A percentile compares a stretch with the other conserved stretches of the same genome.
Evolutionary conservation across 2,113 vertebrate genomes (phyloP).

Genomic region (Seriola rivoliana): DNA sequence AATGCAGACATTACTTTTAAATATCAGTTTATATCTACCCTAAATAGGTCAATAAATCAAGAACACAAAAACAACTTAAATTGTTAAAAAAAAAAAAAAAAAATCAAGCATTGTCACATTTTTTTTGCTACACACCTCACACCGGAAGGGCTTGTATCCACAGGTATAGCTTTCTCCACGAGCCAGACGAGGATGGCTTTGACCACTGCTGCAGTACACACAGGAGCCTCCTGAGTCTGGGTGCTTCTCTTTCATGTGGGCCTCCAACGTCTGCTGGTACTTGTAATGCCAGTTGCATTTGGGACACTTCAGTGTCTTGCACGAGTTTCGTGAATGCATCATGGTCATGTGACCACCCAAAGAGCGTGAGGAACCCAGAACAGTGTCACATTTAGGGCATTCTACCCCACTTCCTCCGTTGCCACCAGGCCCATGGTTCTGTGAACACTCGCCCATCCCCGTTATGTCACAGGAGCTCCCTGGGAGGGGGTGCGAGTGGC

Average conservation of each 20-base stretch:
- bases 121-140: constrained; percentile 83
- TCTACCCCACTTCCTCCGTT: constrained; percentile 92
- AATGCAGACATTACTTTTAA: neutral
- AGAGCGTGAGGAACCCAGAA: constrained; percentile 97
- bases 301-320: constrained; percentile 99
- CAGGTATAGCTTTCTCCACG: constrained; percentile 99
- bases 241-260: constrained; percentile 99
- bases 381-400: constrained; percentile 98
- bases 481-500: constrained; percentile 86
- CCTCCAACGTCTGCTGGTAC: constrained; percentile 99
- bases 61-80: neutral
- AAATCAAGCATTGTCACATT: neutral
- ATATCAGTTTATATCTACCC: neutral
- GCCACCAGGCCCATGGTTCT: constrained; percentile 89
- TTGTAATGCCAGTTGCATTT: constrained; percentile 99
- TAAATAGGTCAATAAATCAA: constrained; percentile 8
- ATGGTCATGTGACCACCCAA: constrained; percentile 99
- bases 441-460: constrained; percentile 92
- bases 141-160: constrained; percentile 99
- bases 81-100: neutral
- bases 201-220: constrained; percentile 94
- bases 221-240: constrained; percentile 96
- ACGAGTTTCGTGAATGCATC: constrained; percentile 99
- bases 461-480: constrained; percentile 92
- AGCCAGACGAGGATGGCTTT: constrained; percentile 96